Evolutionary conservation across 2,888 invertebrate species (phyloP).

Genomic region (Hesperia comma): DNA sequence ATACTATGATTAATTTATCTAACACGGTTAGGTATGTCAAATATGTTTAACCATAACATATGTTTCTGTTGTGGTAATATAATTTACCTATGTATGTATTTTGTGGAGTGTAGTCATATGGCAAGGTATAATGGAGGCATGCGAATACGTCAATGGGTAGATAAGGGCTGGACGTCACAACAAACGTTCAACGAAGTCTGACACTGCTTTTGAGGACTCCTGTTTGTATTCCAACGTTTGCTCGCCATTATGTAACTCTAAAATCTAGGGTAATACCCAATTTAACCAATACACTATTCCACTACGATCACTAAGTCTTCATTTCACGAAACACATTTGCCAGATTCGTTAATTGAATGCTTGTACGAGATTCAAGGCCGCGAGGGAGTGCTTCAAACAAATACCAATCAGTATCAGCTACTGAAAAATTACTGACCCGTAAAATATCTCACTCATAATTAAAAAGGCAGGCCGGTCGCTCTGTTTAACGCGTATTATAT

Average conservation of each 20-base stretch:
- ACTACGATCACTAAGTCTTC: not conserved
- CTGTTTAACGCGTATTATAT: not conserved
- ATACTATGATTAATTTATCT: too few relatives aligned
- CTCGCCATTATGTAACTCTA: constrained; percentile 28
- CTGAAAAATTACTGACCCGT: too few relatives aligned
- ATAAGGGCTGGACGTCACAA: constrained; percentile 8
- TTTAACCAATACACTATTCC: not conserved
- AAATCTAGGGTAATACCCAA: constrained; percentile 26
- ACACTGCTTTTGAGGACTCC: constrained; percentile 12
- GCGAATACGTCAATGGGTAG: not conserved
- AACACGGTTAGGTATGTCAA: too few relatives aligned
- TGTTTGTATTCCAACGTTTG: constrained; percentile 18
- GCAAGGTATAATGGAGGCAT: not conserved
- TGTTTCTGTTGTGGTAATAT: too few relatives aligned
- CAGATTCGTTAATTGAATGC: not conserved
- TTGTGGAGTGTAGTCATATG: too few relatives aligned
- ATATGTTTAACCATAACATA: too few relatives aligned
- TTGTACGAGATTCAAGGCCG: not conserved
- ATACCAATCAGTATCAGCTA: too few relatives aligned
- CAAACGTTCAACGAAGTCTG: constrained; percentile 13
- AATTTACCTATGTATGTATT: too few relatives aligned
- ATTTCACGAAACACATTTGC: too few relatives aligned
- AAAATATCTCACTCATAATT: too few relatives aligned
- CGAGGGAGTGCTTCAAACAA: too few relatives aligned
- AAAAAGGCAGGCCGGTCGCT: not conserved